A percentile compares a stretch with the other conserved stretches of the same genome.
Evolutionary conservation across 2,797 vertebrate genomes (phyloP).

Genomic region (Manis pentadactyla): DNA sequence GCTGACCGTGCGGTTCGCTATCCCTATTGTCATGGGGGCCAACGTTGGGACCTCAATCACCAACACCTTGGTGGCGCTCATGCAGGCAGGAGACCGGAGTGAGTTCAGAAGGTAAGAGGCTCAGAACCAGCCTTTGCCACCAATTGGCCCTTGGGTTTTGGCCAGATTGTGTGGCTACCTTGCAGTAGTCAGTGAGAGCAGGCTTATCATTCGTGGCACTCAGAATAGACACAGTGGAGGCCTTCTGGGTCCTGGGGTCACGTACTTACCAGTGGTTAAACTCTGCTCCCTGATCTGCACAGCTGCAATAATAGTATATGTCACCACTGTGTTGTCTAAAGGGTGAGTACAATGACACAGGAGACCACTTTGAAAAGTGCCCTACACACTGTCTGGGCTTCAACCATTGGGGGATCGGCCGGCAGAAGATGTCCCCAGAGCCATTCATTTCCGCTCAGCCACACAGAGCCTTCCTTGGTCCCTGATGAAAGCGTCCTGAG

Average conservation of each 20-base stretch:
- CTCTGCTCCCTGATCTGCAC: background rate
- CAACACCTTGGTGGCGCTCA: conserved; percentile 97
- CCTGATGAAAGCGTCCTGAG: background rate
- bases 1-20: conserved; percentile 91
- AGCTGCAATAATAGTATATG: fast-evolving
- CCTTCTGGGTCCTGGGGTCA: background rate
- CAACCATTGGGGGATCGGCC: background rate
- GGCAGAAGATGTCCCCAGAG: background rate
- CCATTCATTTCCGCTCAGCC: background rate
- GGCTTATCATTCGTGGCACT: background rate
- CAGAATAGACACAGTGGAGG: too few species aligned
- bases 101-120: conserved; percentile 95
- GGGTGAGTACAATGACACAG: background rate
- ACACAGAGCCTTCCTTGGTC: background rate
- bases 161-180: background rate
- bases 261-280: background rate
- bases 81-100: conserved; percentile 96
- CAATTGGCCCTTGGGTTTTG: fast-evolving
- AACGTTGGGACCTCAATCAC: conserved; percentile 99
- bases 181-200: fast-evolving
- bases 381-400: background rate
- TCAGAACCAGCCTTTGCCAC: background rate
- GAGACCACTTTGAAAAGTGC: background rate
- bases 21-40: conserved; percentile 98
- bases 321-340: background rate